Evolutionary conservation across 1,140 invertebrate species (phyloP), one percentile per base, ranked within the genome.

Genomic region (Dendroctonus ponderosae): DNA sequence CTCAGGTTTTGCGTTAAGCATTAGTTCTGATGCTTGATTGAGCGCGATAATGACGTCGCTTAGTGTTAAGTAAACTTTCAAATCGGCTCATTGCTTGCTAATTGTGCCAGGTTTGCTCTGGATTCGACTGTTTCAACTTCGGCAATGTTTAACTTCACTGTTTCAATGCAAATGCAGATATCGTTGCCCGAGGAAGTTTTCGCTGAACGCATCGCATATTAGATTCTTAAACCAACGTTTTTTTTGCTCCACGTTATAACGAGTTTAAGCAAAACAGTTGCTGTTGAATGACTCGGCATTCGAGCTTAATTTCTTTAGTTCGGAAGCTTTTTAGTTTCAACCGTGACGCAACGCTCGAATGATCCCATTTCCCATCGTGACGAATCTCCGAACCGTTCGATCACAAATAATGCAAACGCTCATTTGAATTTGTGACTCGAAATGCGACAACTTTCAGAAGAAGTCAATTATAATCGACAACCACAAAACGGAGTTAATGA

Each of bases 291-390:
- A 11, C 43, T 46, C 8, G 43, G 8, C 8, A 46, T 46, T 46
- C 12, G 12, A 46, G 26, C 26, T 26, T 46, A 46, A 12, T 46
- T 46, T 46, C 12, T 46, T 11, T 11, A 51, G 11, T 56, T 56
- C 37, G 53, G 53, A 56, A 56, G 53, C 39, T 26, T 56, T 56
- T 56, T 11, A 8, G 40, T 57, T 9, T 8, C 42, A 26, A 49
- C 61, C 50, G 51, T 63, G 52, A 63, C 53, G 41, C 46, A 44
- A 63, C 52, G 61, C 26, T 63, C 42, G 7, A 43, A 5, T 38
- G 61, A 37, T 53, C 51, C 46, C 61, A 63, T 63, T 63, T 63
- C 51, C 61, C 46, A 54, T 54, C 52, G 61, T 63, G 61, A 63
- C 61, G 61, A 63, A 63, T 63, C 61, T 54, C 48, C 52, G 14